Base-by-base conservation (phyloP, 2,888 invertebrate species). In the Anthophora plumipes region DNA sequence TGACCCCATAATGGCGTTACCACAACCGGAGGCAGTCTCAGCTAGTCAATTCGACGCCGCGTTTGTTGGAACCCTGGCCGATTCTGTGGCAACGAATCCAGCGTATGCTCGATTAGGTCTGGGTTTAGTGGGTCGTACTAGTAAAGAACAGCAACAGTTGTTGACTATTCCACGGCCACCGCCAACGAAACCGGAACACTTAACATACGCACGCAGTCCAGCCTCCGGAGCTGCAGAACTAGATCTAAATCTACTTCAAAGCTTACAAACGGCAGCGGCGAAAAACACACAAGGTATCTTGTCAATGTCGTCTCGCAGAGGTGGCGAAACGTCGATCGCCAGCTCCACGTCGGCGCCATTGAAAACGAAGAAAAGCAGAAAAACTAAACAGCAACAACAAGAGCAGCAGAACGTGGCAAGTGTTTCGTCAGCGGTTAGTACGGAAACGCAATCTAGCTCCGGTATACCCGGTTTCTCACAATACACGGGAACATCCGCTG, bases 291-390 rank as follows among this genome's bases (percentile, higher is more conserved):
- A 90, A 25, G 82, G 90, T 14, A 90, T 91, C 43, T 79, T 91
- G 57, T 83, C 91, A 22, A 89, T 94, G 94, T 86, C 94, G 93
- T 86, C 94, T 92, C 89, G 92, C 88, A 76, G 92, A 91, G 82
- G 86, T 89, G 48, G 93, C 75, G 89, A 90, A 83, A 57, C 90
- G 48, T 77, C 88, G 84, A 54, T 89, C 82, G 59, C 85, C 88
- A 20, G 88, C 0, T 70, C 90, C 31, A 60, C 88, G 9, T 41
- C 86, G 0, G 66, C 88, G 9, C 76, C 88, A 0, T 84, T 85
- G 1, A 89, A 89, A 52, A 85, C 89, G 57, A 78, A 90, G 83
- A 78, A 82, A 74, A 76, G 69, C 75, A 85, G 78, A 72, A 83
- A 77, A 85, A 85, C 66, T 83, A 82, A 85, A 25, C 89, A 89